Percentiles rank a stretch among this genome's conserved stretches.
These are phyloP conservation scores for Turdus rufiventris DNA, from an alignment of 2,113 vertebrate genomes.

Conservation along the genomic window DNA sequence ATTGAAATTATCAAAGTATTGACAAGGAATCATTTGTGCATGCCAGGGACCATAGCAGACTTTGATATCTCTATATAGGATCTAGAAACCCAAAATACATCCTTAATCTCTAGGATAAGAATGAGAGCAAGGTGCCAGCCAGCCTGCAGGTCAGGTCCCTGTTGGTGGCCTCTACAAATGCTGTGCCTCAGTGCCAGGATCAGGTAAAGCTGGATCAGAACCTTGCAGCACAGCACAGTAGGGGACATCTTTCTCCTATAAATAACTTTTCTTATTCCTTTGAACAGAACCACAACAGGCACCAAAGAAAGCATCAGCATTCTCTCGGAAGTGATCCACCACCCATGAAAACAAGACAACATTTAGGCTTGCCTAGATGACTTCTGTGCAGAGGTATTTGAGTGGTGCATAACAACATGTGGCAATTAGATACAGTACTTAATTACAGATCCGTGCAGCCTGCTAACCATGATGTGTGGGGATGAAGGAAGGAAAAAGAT, in stretches of 20 bases:
- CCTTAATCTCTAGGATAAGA: neutral
- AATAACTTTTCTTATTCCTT: neutral
- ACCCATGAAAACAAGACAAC: neutral
- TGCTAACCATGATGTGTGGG: rapidly evolving
- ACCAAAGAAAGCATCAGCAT: rapidly evolving
- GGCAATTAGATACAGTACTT: neutral
- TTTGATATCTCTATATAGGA: neutral
- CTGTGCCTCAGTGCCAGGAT: neutral
- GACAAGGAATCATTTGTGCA: neutral
- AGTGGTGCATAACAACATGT: rapidly evolving
- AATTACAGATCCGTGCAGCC: neutral
- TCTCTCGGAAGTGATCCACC: neutral
- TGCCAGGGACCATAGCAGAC: rapidly evolving
- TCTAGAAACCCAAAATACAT: neutral
- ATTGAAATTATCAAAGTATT: neutral
- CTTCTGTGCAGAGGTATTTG: neutral
- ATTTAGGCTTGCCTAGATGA: neutral
- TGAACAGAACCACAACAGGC: neutral
- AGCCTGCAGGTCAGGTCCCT: neutral
- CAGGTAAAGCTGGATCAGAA: neutral
- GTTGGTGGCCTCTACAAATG: neutral
- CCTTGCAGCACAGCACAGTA: rapidly evolving
- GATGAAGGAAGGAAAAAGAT: neutral
- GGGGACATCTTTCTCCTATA: neutral
- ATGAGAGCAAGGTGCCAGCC: neutral